These are phyloP conservation scores for Lordiphosa fenestrarum DNA, from an alignment of 2,888 invertebrate species.

Conservation along the genomic window DNA sequence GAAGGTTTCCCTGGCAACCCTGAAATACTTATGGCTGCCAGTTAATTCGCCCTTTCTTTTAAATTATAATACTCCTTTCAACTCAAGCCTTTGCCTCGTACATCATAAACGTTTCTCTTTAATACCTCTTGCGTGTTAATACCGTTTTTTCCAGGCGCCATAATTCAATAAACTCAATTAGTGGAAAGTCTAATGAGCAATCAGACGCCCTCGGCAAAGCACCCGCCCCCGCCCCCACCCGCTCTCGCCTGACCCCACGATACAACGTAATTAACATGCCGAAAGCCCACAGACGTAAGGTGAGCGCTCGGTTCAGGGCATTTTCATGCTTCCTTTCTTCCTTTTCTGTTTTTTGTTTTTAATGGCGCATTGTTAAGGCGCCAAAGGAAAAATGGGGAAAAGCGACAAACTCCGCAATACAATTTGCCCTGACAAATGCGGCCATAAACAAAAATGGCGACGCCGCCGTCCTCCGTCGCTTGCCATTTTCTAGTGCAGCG, in stretches of 20 bases:
- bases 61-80: no score
- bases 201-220: conserved; percentile 13
- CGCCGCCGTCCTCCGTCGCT: conserved; percentile 11
- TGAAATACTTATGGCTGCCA: no score
- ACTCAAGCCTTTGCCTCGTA: not conserved
- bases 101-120: no score
- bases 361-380: conserved; percentile 12
- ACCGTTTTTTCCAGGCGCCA: conserved; percentile 7
- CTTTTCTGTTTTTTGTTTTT: not conserved
- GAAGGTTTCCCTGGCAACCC: no score
- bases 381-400: conserved; percentile 1
- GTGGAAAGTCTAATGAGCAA: conserved; percentile 38
- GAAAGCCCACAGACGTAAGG: conserved; percentile 46
- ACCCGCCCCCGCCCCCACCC: not conserved
- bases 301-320: conserved; percentile 44
- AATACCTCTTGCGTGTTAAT: not conserved
- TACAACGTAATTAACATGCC: conserved; percentile 53
- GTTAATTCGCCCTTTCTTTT: no score
- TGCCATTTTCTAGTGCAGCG: conserved; percentile 58
- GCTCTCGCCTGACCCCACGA: conserved; percentile 9
- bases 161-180: conserved; percentile 42
- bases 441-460: conserved; percentile 68
- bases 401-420: conserved; percentile 43
- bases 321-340: conserved; percentile 30
- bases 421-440: conserved; percentile 67